A percentile compares a stretch with the other conserved stretches of the same genome.
phyloP scores from a whole-genome alignment of 2,888 invertebrate genomes.

The Epistrophe grossulariae region DNA sequence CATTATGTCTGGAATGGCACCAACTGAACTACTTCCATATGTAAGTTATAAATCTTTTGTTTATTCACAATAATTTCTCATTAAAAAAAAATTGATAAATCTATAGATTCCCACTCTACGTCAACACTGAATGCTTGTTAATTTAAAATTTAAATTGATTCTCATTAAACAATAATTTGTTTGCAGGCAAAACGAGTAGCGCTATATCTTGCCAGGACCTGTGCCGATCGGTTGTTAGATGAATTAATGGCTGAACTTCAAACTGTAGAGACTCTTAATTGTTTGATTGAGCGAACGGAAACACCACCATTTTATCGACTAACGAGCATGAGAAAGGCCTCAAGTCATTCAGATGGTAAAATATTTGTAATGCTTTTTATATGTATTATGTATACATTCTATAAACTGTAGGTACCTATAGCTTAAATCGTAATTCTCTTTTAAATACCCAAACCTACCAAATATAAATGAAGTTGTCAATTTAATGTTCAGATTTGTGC shows the following conservation, averaged over 20 bases:
- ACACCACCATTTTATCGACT: slow-evolving; percentile 99
- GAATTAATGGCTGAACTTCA: slow-evolving; percentile 99
- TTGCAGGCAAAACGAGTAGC: slow-evolving; percentile 96
- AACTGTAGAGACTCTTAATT: slow-evolving; percentile 98
- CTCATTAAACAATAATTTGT: slow-evolving; percentile 39
- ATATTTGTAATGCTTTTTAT: neutral
- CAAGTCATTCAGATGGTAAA: slow-evolving; percentile 90
- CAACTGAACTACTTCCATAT: slow-evolving; percentile 94
- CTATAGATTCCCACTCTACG: too few species aligned
- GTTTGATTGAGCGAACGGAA: slow-evolving; percentile 97
- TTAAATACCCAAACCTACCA: neutral
- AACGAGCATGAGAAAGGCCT: slow-evolving; percentile 95
- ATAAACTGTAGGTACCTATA: too few species aligned
- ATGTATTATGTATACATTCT: neutral
- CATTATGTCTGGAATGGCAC: slow-evolving; percentile 98
- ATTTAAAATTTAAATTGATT: slow-evolving; percentile 32
- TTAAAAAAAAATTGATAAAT: neutral
- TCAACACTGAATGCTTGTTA: neutral
- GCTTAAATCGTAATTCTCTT: neutral
- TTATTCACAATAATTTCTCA: neutral
- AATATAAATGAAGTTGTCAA: neutral
- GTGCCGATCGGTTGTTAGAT: slow-evolving; percentile 96
- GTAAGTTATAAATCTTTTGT: slow-evolving; percentile 87
- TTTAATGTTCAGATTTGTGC: neutral
- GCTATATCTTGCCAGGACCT: slow-evolving; percentile 95